Conservation (phyloP, 2,888 invertebrate genomes). For the Hirtodrosophila cameraria region DNA sequence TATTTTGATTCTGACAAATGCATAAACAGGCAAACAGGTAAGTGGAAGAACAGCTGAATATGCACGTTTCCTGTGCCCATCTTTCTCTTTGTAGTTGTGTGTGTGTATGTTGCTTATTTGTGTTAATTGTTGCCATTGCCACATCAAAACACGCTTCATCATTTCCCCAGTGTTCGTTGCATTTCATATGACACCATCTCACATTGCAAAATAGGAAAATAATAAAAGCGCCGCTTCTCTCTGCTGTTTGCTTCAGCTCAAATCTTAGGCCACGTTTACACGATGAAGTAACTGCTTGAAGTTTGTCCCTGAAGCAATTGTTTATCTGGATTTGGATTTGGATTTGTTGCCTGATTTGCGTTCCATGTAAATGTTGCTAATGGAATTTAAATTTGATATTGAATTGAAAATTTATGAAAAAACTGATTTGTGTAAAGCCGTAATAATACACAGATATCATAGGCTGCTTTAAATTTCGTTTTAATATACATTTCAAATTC, state of each 20-base stretch:
- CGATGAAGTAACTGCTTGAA: too few relatives aligned
- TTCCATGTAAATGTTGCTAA: too few relatives aligned
- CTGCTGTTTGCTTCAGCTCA: too few relatives aligned
- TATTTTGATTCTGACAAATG: conserved; percentile 59
- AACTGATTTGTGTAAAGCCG: too few relatives aligned
- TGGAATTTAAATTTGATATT: too few relatives aligned
- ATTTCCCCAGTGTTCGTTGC: conserved; percentile 19
- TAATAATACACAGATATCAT: conserved; percentile 4
- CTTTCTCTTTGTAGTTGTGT: background rate
- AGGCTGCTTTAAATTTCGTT: background rate
- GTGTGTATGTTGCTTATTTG: conserved; percentile 32
- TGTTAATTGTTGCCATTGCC: conserved; percentile 62
- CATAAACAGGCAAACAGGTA: conserved; percentile 52
- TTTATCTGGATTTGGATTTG: too few relatives aligned
- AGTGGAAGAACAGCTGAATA: conserved; percentile 44
- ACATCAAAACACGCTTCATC: conserved; percentile 58
- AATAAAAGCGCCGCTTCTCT: background rate
- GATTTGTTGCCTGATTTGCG: too few relatives aligned
- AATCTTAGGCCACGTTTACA: too few relatives aligned
- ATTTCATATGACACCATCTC: background rate
- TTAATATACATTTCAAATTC: too few relatives aligned
- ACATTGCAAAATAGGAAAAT: background rate
- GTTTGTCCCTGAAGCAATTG: too few relatives aligned
- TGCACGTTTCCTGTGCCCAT: conserved; percentile 15
- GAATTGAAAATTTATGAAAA: too few relatives aligned